Conservation (phyloP, 2,113 vertebrate genomes). For the Burhinus oedicnemus region DNA sequence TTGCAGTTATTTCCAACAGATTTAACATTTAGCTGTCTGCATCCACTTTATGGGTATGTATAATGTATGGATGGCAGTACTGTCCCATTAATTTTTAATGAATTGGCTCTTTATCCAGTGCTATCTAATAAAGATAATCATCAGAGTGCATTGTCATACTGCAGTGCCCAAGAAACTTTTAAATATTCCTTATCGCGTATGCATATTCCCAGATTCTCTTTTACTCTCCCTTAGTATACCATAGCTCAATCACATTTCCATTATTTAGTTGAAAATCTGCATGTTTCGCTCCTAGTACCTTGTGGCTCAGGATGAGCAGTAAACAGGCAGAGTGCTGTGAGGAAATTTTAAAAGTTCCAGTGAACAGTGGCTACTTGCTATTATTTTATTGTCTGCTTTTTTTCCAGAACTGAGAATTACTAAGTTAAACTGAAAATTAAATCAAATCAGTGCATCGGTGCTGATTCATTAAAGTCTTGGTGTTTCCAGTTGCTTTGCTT, state of each 20-base stretch:
- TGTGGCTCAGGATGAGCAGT: not conserved
- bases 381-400: not conserved
- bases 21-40: conserved; percentile 71
- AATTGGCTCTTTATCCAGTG: conserved; percentile 71
- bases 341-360: conserved; percentile 17
- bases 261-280: conserved; percentile 62
- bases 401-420: not conserved
- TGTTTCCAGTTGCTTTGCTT: not conserved
- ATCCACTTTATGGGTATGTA: conserved; percentile 72
- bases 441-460: not conserved
- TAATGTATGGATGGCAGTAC: conserved; percentile 73
- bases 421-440: not conserved
- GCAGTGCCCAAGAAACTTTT: conserved; percentile 69
- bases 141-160: conserved; percentile 74
- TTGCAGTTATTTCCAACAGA: conserved; percentile 75
- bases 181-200: conserved; percentile 54
- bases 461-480: not conserved
- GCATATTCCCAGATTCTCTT: conserved; percentile 28
- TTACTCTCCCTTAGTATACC: not conserved
- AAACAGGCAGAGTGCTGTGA: conserved; percentile 18
- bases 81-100: conserved; percentile 76
- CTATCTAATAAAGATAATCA: conserved; percentile 74
- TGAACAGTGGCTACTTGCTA: not conserved
- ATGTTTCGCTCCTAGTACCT: conserved; percentile 10
- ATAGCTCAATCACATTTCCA: conserved; percentile 51